These are phyloP conservation scores for Maniola jurtina DNA, from an alignment of 1,140 invertebrate species.

Conservation along the genomic window DNA sequence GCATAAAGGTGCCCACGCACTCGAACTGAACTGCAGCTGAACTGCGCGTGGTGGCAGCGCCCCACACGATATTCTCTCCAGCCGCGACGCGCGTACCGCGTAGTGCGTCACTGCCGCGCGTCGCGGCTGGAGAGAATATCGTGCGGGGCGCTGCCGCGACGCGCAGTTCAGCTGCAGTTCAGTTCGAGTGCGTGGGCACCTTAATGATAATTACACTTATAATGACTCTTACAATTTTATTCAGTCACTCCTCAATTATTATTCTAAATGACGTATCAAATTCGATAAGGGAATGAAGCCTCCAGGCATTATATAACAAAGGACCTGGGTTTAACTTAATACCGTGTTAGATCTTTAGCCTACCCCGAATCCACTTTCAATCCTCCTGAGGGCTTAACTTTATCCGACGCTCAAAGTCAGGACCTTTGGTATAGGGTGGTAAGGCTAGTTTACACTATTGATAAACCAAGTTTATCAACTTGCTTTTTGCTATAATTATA, in stretches of 20 bases:
- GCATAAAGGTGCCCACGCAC: too few relatives aligned
- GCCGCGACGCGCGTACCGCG: too few relatives aligned
- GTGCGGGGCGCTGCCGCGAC: too few relatives aligned
- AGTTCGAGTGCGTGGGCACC: too few relatives aligned
- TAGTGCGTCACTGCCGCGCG: too few relatives aligned
- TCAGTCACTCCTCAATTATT: conserved; percentile 11
- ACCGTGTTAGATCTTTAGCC: conserved; percentile 9
- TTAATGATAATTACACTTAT: too few relatives aligned
- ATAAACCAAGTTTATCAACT: not conserved
- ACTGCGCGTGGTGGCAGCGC: too few relatives aligned
- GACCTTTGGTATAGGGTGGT: conserved; percentile 3
- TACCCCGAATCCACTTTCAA: conserved; percentile 9
- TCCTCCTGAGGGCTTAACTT: conserved; percentile 10
- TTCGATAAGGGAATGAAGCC: conserved; percentile 8
- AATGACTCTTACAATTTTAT: too few relatives aligned
- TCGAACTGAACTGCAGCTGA: too few relatives aligned
- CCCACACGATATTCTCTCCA: too few relatives aligned
- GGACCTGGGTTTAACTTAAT: conserved; percentile 8
- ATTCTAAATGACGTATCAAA: conserved; percentile 11
- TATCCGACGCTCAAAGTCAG: conserved; percentile 7
- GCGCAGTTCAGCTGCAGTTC: too few relatives aligned
- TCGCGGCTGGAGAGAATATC: too few relatives aligned
- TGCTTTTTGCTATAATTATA: not conserved
- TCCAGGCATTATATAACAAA: conserved; percentile 1
- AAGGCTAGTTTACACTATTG: conserved; percentile 5